Evolutionary conservation across 2,113 vertebrate species (phyloP).

Genomic region (Orycteropus afer): DNA sequence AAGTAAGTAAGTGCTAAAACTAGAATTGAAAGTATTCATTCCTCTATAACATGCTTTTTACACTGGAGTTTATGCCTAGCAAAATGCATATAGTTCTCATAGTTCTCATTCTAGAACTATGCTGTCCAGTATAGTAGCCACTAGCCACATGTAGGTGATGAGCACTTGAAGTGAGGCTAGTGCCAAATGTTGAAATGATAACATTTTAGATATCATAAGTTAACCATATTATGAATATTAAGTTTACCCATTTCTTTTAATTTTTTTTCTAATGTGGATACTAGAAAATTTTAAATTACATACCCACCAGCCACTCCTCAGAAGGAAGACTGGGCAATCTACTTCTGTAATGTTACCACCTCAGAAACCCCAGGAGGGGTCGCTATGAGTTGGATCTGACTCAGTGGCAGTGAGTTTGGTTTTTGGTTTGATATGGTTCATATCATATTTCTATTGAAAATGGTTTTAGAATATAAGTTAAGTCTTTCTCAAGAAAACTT

Average conservation of each 20-base stretch:
- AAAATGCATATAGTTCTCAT: neutral
- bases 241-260: neutral
- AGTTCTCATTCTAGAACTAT: neutral
- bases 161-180: neutral
- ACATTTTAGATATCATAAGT: neutral
- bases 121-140: too few species aligned
- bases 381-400: too few species aligned
- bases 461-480: neutral
- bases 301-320: too few species aligned
- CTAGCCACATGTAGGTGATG: neutral
- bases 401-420: too few species aligned
- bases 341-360: too few species aligned
- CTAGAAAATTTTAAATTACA: too few species aligned
- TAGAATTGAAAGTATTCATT: neutral
- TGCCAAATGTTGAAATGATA: neutral
- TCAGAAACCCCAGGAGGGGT: too few species aligned
- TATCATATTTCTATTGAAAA: neutral
- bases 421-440: neutral
- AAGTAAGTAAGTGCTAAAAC: neutral
- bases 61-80: neutral
- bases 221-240: neutral
- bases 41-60: neutral
- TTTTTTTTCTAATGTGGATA: too few species aligned
- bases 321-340: too few species aligned
- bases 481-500: neutral